Base-by-base conservation (phyloP, 2,888 invertebrate species). In the Ashinkailepas kermadecensis region DNA sequence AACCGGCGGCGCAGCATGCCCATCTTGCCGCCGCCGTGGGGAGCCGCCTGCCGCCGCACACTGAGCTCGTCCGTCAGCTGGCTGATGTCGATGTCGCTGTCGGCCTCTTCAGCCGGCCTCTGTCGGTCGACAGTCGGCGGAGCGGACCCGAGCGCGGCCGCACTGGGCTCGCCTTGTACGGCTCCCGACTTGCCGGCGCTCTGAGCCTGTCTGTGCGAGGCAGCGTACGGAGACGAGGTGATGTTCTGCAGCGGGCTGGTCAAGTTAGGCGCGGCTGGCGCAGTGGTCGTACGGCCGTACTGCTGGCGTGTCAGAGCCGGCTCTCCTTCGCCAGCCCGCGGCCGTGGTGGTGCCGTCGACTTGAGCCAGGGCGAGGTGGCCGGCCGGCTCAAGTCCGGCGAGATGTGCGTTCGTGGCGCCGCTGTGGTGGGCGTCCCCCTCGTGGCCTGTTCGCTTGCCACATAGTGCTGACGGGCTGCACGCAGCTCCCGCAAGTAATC, bases 1-100 rank as follows among this genome's bases (percentile, higher is more conserved):
- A 74, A 74, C 56, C 56, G 54, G 54, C 74, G 74, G 54, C 74
- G 74, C 56, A 74, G 54, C 74, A 74, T 74, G 56, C 56, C 74
- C 74, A 74, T 74, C 56, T 74, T 74, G 56, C 74, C 56, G 74
- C 56, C 74, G 74, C 74, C 56, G 11, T 54, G 74, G 7, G 70
- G 39, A 13, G 70, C 70, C 70, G 56, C 18, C 8, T 54, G 39
- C 56, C 23, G 56, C 74, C 56, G 21, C 21, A 7, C 15, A 18
- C 74, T 74, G 18, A 74, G 18, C n/a, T 74, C 56, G 21, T 74
- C 56, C 2, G 56, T 54, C 56, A 74, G 74, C 13, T 56, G 74
- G 21, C 74, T 74, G 54, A 74, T 74, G 56, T 74, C 54, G 7
- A 39, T 39, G 56, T 74, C 74, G n/a, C 74, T 74, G 74, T 56